These are phyloP conservation scores for Hormaphis cornu DNA, from an alignment of 1,140 invertebrate genomes.

Conservation along the genomic window DNA sequence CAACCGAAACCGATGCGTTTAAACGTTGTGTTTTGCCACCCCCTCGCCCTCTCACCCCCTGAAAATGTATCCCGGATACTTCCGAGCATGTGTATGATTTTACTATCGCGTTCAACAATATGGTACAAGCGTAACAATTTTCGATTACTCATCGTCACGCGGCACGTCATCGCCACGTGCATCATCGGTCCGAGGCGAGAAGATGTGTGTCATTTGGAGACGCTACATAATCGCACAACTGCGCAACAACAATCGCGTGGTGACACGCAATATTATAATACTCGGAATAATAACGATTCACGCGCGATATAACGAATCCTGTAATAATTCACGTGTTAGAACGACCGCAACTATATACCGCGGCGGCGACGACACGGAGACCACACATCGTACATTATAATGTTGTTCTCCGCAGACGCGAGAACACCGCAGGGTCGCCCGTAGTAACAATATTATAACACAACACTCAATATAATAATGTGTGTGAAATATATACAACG, in stretches of 20 bases:
- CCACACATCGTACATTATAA: background rate
- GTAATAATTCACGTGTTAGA: constrained; percentile 22
- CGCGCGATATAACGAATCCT: too few species aligned
- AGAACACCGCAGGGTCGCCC: constrained; percentile 18
- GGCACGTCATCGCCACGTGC: background rate
- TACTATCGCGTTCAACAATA: too few species aligned
- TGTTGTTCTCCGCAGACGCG: background rate
- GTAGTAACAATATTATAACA: too few species aligned
- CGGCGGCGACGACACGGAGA: background rate
- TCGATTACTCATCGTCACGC: constrained; percentile 27
- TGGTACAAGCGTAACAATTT: background rate
- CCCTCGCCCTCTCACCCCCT: too few species aligned
- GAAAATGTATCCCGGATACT: too few species aligned
- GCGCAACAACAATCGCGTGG: background rate
- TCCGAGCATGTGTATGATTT: too few species aligned
- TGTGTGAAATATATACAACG: background rate
- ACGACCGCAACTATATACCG: background rate
- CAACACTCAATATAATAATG: too few species aligned
- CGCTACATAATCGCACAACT: too few species aligned
- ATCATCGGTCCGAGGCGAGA: background rate
- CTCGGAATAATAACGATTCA: too few species aligned
- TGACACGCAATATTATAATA: constrained; percentile 22
- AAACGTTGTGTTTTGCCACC: too few species aligned
- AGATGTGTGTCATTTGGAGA: background rate
- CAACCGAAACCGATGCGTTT: too few species aligned